Percentiles rank a stretch among this genome's conserved stretches.
Conservation (phyloP, 2,888 invertebrate genomes). For the Xylota segnis region DNA sequence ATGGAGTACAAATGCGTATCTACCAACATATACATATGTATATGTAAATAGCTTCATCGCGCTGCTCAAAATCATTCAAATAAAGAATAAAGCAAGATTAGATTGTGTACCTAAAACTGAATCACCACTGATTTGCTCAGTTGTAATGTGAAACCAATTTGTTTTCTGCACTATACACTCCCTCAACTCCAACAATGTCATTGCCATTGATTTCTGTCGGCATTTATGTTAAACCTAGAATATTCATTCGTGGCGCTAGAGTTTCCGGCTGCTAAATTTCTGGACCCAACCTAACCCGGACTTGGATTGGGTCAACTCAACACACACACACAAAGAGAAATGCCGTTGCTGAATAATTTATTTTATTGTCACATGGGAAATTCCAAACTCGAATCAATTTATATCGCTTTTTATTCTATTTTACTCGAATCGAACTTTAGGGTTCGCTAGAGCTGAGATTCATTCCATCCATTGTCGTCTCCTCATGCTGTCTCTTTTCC, state of each 20-base stretch:
- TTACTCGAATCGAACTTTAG: conserved; percentile 62
- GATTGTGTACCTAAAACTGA: not conserved
- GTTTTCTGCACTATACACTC: conserved; percentile 18
- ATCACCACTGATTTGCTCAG: conserved; percentile 14
- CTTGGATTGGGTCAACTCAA: conserved; percentile 64
- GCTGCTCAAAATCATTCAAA: too few relatives aligned
- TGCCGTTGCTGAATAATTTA: conserved; percentile 71
- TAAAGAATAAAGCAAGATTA: too few relatives aligned
- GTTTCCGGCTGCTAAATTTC: conserved; percentile 31
- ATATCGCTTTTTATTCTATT: conserved; percentile 72
- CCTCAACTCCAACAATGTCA: conserved; percentile 23
- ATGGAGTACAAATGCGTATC: too few relatives aligned
- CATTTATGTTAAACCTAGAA: conserved; percentile 43
- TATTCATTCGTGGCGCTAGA: conserved; percentile 31
- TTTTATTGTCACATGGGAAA: conserved; percentile 75
- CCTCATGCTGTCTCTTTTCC: conserved; percentile 42
- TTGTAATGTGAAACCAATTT: conserved; percentile 51
- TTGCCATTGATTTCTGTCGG: conserved; percentile 45
- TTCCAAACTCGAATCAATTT: conserved; percentile 73
- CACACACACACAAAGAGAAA: conserved; percentile 52
- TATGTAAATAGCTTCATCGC: too few relatives aligned
- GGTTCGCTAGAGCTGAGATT: conserved; percentile 62
- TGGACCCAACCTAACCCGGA: conserved; percentile 26
- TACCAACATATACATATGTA: too few relatives aligned
- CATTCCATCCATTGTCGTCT: conserved; percentile 53